Base-by-base conservation (phyloP, 2,797 vertebrate genomes). In the Fratercula arctica region DNA sequence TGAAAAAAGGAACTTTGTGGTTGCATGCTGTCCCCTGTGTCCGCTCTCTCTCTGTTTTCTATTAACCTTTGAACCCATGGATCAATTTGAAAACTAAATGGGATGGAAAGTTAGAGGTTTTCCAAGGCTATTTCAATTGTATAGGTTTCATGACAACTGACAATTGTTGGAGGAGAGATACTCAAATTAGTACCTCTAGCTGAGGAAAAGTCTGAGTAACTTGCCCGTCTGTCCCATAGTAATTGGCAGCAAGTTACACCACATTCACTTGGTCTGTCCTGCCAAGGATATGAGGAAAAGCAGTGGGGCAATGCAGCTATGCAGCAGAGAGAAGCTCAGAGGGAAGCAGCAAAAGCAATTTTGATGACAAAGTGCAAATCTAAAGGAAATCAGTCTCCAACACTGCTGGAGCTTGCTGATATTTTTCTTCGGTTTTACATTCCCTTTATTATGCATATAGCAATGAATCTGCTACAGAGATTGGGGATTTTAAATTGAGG, bases 171-270 rank as follows among this genome's bases (percentile, higher is more conserved):
- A 60, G 35, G 12, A 79, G 7, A 56, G 26, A 54, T 14, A 28
- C 10, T 73, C 37, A 37, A 61, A 39, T 46, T 51, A 68, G 18
- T 31, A 13, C 6, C 60, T 33, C 33, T 46, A 37, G 46, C 50
- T 18, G 31, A 78, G 25, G 53, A 68, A 63, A 74, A 66, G 7
- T 12, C n/a, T 28, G 13, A 37, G 29, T 57, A 63, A n/a, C 21
- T 59, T 46, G 2, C 21, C 48, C 57, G 3, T 60, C 18, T 68
- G 37, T 48, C 56, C 74, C 54, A 16, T 6, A 73, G 5, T 28
- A 28, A 37, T 39, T 3, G 5, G 26, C 41, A 78, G 17, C 0
- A 0, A 1, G 11, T 28, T 63, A 7, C 9, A 67, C 24, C 45
- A 10, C 14, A 7, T 59, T 67, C 26, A 29, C 4, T 4, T 16